Evolutionary conservation across 1,140 invertebrate genomes (phyloP).

Genomic region (Apis cerana): DNA sequence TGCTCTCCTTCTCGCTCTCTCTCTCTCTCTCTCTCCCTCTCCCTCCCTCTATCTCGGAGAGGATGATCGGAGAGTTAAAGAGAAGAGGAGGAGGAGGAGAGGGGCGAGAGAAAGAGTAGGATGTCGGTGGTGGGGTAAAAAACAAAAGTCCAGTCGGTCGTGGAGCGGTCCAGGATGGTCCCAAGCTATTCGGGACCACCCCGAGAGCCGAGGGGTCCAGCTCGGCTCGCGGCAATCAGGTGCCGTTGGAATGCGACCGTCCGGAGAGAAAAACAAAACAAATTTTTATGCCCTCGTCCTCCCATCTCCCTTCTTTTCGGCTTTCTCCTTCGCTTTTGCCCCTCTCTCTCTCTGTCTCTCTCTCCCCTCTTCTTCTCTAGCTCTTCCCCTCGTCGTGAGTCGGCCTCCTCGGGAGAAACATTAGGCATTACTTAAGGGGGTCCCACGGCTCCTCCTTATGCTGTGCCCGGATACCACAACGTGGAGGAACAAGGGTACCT

Average conservation of each 20-base stretch:
- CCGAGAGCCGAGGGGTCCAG: slow-evolving; percentile 68
- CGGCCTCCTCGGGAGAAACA: slow-evolving; percentile 63
- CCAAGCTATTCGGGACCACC: slow-evolving; percentile 76
- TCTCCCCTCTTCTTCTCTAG: slow-evolving; percentile 50
- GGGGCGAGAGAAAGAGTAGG: neutral
- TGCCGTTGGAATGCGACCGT: slow-evolving; percentile 76
- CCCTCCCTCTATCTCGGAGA: neutral
- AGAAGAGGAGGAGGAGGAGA: no score
- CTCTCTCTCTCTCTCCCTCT: no score
- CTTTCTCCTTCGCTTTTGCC: slow-evolving; percentile 53
- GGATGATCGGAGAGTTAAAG: neutral
- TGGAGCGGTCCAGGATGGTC: slow-evolving; percentile 71
- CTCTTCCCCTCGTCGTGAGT: slow-evolving; percentile 37
- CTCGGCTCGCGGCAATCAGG: slow-evolving; percentile 72
- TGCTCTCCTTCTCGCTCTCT: no score
- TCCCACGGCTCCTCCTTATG: slow-evolving; percentile 43
- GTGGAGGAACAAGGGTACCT: slow-evolving; percentile 56
- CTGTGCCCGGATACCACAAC: neutral
- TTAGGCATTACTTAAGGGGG: slow-evolving; percentile 75
- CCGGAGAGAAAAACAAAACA: slow-evolving; percentile 72
- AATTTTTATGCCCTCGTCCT: slow-evolving; percentile 74
- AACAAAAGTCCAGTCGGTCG: slow-evolving; percentile 69
- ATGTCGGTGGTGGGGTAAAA: slow-evolving; percentile 58
- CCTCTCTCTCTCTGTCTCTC: slow-evolving; percentile 55
- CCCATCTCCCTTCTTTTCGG: neutral